Percentiles rank a stretch among this genome's conserved stretches.
Conservation (phyloP, 2,888 invertebrate genomes). For the Hydropsyche betteni region DNA sequence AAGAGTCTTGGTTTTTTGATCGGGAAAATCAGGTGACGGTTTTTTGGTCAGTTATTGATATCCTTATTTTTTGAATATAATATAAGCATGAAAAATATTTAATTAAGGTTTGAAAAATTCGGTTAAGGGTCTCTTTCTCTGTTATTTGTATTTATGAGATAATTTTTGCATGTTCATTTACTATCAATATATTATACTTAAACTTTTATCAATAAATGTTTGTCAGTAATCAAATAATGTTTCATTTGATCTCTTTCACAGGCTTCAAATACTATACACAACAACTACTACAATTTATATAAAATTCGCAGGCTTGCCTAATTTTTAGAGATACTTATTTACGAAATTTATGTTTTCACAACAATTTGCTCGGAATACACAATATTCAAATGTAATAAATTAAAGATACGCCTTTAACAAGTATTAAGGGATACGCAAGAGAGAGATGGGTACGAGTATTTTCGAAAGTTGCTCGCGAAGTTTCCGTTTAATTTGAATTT, state of each 20-base stretch:
- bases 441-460: background rate
- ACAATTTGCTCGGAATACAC: background rate
- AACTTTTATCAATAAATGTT: slow-evolving; percentile 20
- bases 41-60: background rate
- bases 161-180: slow-evolving; percentile 25
- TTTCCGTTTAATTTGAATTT: slow-evolving; percentile 21
- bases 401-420: slow-evolving; percentile 15
- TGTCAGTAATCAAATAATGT: slow-evolving; percentile 14
- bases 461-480: slow-evolving; percentile 8
- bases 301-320: too few species aligned
- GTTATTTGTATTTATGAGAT: slow-evolving; percentile 17
- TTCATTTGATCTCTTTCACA: slow-evolving; percentile 25
- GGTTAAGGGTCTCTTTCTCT: slow-evolving; percentile 20
- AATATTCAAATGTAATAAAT: slow-evolving; percentile 18
- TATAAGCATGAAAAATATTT: slow-evolving; percentile 24
- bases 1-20: slow-evolving; percentile 2
- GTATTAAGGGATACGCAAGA: background rate
- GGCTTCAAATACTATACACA: background rate
- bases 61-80: background rate
- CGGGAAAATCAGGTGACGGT: slow-evolving; percentile 10
- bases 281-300: too few species aligned
- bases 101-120: background rate
- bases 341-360: background rate
- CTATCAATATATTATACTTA: background rate
- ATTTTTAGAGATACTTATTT: too few species aligned